Conservation (phyloP, 2,888 invertebrate species). For the Sericinus montela region DNA sequence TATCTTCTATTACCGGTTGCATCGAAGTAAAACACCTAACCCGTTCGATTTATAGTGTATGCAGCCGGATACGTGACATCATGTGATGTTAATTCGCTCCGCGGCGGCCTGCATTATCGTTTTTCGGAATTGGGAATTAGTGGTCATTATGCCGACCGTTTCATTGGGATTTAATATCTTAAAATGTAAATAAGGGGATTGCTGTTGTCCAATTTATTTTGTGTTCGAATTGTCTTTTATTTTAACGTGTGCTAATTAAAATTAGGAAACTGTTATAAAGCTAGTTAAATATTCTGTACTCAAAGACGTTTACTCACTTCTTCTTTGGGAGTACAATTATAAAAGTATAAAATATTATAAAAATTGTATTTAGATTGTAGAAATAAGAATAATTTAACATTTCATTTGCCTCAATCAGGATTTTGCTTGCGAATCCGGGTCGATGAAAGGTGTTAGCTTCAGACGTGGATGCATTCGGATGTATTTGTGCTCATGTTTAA, state of each 20-base stretch:
- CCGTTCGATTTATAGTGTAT: constrained; percentile 61
- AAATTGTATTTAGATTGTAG: too few species aligned
- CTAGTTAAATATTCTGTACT: too few species aligned
- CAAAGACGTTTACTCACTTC: too few species aligned
- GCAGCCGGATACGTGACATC: constrained; percentile 69
- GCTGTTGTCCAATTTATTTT: constrained; percentile 28
- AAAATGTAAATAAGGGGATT: constrained; percentile 25
- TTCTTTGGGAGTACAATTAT: too few species aligned
- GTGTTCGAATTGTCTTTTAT: constrained; percentile 19
- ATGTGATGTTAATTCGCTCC: constrained; percentile 64
- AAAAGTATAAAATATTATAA: too few species aligned
- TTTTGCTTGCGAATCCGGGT: constrained; percentile 1
- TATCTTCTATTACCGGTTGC: constrained; percentile 68
- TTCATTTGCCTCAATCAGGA: not conserved
- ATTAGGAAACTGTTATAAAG: not conserved
- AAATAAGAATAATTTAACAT: not conserved
- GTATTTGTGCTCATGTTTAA: not conserved
- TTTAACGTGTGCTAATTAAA: not conserved
- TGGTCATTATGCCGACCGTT: constrained; percentile 37
- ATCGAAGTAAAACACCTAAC: constrained; percentile 57
- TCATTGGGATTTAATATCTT: constrained; percentile 28
- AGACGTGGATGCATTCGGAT: not conserved
- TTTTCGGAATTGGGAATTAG: constrained; percentile 31
- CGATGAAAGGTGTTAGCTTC: not conserved
- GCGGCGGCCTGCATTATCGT: constrained; percentile 46